Conservation (phyloP, 1,140 invertebrate species). For the Pectinophora gossypiella region DNA sequence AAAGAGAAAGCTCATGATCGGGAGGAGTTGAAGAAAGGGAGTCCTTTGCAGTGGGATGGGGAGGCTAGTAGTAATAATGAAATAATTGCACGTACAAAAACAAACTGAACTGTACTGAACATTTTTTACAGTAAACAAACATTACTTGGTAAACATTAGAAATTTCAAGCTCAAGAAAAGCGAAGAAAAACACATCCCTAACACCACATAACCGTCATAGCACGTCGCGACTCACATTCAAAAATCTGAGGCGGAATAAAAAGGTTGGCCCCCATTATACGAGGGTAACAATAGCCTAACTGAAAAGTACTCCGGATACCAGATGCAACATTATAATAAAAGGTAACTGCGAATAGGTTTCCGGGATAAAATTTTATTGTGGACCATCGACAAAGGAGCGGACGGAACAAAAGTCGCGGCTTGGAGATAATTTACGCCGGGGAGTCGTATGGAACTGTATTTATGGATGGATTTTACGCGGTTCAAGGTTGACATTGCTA, state of each 20-base stretch:
- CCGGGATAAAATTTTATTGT: conserved; percentile 71
- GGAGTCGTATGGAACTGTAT: neutral
- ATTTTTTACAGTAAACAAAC: no score
- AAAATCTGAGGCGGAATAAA: conserved; percentile 65
- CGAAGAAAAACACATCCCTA: neutral
- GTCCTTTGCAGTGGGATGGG: no score
- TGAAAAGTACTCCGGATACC: conserved; percentile 60
- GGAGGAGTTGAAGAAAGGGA: no score
- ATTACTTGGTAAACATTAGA: no score
- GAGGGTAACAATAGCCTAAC: conserved; percentile 50
- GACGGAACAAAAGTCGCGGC: conserved; percentile 25
- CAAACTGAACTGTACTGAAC: no score
- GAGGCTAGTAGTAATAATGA: no score
- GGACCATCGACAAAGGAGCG: conserved; percentile 51
- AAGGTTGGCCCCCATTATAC: conserved; percentile 61
- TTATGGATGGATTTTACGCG: conserved; percentile 2
- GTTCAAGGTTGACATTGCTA: no score
- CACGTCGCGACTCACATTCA: conserved; percentile 22
- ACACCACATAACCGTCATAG: conserved; percentile 1
- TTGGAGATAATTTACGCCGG: neutral
- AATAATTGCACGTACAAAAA: no score
- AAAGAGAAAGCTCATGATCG: no score
- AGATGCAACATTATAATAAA: conserved; percentile 72
- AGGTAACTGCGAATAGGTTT: conserved; percentile 69
- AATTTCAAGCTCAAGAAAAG: conserved; percentile 7